These are phyloP conservation scores for Girardinichthys multiradiatus DNA, from an alignment of 2,113 vertebrate species.

Conservation along the genomic window DNA sequence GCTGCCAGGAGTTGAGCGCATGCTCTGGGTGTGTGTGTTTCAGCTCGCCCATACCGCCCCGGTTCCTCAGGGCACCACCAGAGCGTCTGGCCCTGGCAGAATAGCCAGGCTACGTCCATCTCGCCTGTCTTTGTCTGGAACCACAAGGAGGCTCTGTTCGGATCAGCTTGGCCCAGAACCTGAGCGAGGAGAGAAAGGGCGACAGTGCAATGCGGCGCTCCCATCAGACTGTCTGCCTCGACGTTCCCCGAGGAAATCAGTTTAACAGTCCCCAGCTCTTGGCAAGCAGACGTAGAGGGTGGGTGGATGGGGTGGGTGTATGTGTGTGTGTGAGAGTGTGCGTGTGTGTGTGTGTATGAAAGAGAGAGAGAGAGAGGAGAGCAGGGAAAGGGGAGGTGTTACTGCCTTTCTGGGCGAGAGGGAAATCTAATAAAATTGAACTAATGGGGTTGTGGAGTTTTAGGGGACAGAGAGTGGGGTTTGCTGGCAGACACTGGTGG, in stretches of 20 bases:
- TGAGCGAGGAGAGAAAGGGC: slow-evolving; percentile 54
- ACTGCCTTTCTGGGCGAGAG: slow-evolving; percentile 76
- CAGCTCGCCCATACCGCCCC: slow-evolving; percentile 53
- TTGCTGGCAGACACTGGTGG: slow-evolving; percentile 64
- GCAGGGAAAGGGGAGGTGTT: slow-evolving; percentile 47
- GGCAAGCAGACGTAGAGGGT: slow-evolving; percentile 62
- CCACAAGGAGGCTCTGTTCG: slow-evolving; percentile 49
- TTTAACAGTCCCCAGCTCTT: slow-evolving; percentile 79
- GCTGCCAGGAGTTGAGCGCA: slow-evolving; percentile 77
- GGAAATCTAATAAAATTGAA: slow-evolving; percentile 81
- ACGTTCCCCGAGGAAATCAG: slow-evolving; percentile 79
- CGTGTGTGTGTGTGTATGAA: slow-evolving; percentile 17
- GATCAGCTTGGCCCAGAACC: slow-evolving; percentile 49
- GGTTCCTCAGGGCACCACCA: slow-evolving; percentile 52
- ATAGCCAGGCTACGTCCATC: slow-evolving; percentile 53
- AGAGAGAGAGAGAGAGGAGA: slow-evolving; percentile 12
- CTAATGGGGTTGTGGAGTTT: slow-evolving; percentile 78
- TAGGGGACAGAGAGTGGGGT: slow-evolving; percentile 71
- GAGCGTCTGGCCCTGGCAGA: slow-evolving; percentile 54
- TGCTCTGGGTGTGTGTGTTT: slow-evolving; percentile 72
- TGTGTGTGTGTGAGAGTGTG: slow-evolving; percentile 15
- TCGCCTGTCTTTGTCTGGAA: slow-evolving; percentile 47
- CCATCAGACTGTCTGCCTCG: slow-evolving; percentile 75
- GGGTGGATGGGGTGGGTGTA: slow-evolving; percentile 48
- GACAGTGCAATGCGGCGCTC: slow-evolving; percentile 59